These are phyloP conservation scores for Jordanella pulchra DNA, from an alignment of 2,797 vertebrate genomes.

Conservation along the genomic window DNA sequence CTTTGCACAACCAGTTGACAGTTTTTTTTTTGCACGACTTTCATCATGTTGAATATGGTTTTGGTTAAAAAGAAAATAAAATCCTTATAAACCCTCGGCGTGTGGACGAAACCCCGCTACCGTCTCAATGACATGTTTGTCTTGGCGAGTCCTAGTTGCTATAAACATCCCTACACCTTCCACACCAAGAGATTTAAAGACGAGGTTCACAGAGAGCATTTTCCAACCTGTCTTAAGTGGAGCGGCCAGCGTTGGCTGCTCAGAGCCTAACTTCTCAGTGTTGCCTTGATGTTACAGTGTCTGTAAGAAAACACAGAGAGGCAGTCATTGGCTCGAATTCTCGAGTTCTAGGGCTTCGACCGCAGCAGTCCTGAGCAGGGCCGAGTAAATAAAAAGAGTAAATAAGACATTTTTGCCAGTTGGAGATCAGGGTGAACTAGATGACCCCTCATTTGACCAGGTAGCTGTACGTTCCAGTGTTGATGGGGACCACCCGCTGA, in stretches of 20 bases:
- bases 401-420: slow-evolving; percentile 51
- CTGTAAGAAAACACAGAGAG: slow-evolving; percentile 44
- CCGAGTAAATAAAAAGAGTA: slow-evolving; percentile 49
- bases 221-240: background rate
- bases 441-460: slow-evolving; percentile 42
- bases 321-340: slow-evolving; percentile 42
- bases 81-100: background rate
- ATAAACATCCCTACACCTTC: background rate
- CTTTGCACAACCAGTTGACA: no score
- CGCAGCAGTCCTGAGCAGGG: slow-evolving; percentile 45
- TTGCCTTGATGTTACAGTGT: slow-evolving; percentile 31
- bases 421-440: slow-evolving; percentile 49
- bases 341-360: slow-evolving; percentile 28
- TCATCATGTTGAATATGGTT: background rate
- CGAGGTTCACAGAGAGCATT: background rate
- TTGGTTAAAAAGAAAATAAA: background rate
- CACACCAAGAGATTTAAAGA: background rate
- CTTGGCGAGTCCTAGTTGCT: background rate
- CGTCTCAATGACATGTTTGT: background rate
- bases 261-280: background rate
- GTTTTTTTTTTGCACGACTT: background rate
- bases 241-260: background rate
- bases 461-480: background rate
- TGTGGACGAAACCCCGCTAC: background rate
- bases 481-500: slow-evolving; percentile 29